These are phyloP conservation scores for Temnothorax rugatulus DNA, from an alignment of 2,888 invertebrate species.

Conservation along the genomic window DNA sequence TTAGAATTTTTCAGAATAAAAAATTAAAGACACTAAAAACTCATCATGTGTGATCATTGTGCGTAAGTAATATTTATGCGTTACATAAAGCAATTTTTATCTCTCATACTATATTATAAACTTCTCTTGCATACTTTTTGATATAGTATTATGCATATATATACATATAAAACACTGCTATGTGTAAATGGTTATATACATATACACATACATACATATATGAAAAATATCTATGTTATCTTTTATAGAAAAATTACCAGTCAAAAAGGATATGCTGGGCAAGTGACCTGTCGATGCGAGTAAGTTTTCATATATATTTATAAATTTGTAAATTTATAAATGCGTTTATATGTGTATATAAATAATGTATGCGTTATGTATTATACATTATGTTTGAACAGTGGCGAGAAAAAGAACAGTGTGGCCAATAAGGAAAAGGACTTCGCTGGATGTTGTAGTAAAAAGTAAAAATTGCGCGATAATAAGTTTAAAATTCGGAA, in stretches of 20 bases:
- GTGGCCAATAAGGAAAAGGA: constrained; percentile 73
- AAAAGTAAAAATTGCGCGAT: constrained; percentile 71
- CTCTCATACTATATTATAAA: not conserved
- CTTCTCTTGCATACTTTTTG: not conserved
- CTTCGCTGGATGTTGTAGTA: constrained; percentile 77
- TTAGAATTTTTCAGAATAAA: constrained; percentile 50
- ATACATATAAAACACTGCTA: not conserved
- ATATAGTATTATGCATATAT: not conserved
- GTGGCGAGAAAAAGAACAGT: constrained; percentile 74
- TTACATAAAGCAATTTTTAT: constrained; percentile 11
- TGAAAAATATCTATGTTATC: not conserved
- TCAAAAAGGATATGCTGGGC: constrained; percentile 80
- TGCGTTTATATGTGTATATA: not conserved
- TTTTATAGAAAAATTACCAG: not conserved
- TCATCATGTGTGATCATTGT: constrained; percentile 81
- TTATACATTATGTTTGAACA: constrained; percentile 49
- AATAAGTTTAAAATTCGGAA: constrained; percentile 65
- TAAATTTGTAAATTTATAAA: constrained; percentile 23
- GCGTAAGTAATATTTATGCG: constrained; percentile 72
- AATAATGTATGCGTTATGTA: not conserved
- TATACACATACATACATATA: not conserved
- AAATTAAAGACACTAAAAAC: not conserved
- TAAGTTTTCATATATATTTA: constrained; percentile 64
- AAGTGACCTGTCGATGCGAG: constrained; percentile 80
- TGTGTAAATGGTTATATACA: no score